Evolutionary conservation across 2,113 vertebrate species (phyloP), one percentile per base, ranked within the genome.

Genomic region (Hypocryptadius cinnamomeus): DNA sequence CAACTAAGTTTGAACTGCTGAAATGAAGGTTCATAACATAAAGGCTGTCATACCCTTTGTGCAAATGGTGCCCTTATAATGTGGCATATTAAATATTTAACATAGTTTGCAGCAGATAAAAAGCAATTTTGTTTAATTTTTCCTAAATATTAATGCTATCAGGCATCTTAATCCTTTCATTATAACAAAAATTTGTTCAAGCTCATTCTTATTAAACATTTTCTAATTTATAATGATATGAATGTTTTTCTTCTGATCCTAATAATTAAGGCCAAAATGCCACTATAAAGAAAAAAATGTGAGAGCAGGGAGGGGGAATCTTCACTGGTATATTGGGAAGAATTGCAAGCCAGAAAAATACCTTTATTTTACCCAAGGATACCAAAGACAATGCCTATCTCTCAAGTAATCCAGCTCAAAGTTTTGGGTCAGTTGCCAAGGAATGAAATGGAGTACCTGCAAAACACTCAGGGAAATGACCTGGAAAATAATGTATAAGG

Each of bases 141-240:
- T 90, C 79, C 91, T 97, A 95, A 97, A 96, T 97, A 97, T 97
- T 97, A 97, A 97, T 96, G 96, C 89, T 96, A 92, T 97, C 94
- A 21, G 96, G 79, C 82, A 80, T 85, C 91, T 64, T 96, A 96
- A 96, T 96, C 95, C 96, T 96, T 95, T 93, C 91, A 93, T 93
- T 94, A 93, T 96, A 91, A 91, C 94, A 96, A 95, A 96, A 97
- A 96, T 96, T 95, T 97, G 88, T 94, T 95, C 93, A 94, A 85
- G 94, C 95, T 91, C 77, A 45, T 91, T 94, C 93, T 95, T 92
- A 93, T 96, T 95, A 95, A 94, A 95, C 74, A 79, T 84, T 86
- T 95, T 96, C 82, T 95, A 91, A 95, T 95, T 94, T 90, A 71
- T 86, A 88, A 83, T 89, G 89, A 74, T 91, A 93, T 88, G 82